Evolutionary conservation across 2,797 vertebrate genomes (phyloP).

Genomic region (Phyllotis vaccarum): DNA sequence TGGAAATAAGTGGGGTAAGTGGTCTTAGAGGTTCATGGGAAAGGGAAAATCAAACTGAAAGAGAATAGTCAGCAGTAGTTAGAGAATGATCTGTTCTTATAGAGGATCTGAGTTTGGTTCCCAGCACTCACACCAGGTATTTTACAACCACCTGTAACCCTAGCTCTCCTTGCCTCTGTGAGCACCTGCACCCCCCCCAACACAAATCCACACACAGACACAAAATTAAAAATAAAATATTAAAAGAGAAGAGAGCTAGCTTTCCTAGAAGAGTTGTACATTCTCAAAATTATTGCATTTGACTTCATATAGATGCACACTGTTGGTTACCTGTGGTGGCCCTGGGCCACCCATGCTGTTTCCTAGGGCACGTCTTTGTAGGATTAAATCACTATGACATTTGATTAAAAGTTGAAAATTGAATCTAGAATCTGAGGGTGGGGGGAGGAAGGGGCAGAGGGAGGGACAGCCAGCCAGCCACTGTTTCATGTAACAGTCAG

Average conservation of each 20-base stretch:
- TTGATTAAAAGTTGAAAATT: slow-evolving; percentile 21
- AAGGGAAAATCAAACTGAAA: not conserved
- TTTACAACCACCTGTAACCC: not conserved
- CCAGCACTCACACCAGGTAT: not conserved
- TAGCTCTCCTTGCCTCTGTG: not conserved
- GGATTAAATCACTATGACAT: not conserved
- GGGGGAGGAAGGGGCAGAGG: not conserved
- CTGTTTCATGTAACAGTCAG: not conserved
- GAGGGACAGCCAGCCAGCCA: not conserved
- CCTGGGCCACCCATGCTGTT: not conserved
- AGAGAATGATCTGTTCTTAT: not conserved
- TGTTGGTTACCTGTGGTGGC: not conserved
- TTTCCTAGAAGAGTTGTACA: not conserved
- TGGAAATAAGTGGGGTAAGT: not conserved
- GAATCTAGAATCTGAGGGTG: not conserved
- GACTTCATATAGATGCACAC: not conserved
- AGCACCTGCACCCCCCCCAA: not conserved
- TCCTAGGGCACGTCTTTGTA: not conserved
- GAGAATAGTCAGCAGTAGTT: not conserved
- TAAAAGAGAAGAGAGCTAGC: not conserved
- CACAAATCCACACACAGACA: not conserved
- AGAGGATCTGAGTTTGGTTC: not conserved
- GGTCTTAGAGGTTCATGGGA: not conserved
- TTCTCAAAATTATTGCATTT: not conserved
- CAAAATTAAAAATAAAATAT: not conserved